Evolutionary conservation across 2,888 invertebrate genomes (phyloP).

Genomic region (Hoplodrina blanda): DNA sequence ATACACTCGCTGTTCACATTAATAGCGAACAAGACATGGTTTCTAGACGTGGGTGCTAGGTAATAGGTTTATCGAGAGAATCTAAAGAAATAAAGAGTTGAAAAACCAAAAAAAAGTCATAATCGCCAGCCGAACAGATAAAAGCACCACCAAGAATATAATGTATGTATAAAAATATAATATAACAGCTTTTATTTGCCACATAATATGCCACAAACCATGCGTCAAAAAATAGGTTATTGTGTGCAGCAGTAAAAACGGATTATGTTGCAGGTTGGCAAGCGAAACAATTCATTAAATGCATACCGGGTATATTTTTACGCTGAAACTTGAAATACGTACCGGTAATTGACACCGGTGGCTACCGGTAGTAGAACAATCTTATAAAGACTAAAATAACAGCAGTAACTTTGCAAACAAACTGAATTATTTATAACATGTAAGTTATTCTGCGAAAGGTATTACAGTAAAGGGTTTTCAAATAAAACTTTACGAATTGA

Average conservation of each 20-base stretch:
- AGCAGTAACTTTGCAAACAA: constrained; percentile 9
- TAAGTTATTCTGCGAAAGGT: constrained; percentile 3
- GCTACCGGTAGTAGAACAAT: neutral
- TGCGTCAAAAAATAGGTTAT: too few species aligned
- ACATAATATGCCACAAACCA: too few species aligned
- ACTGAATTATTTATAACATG: constrained; percentile 16
- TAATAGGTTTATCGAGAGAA: neutral
- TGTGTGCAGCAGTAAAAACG: neutral
- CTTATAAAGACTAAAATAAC: constrained; percentile 1
- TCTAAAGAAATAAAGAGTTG: neutral
- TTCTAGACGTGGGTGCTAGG: neutral
- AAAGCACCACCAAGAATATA: neutral
- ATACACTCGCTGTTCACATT: constrained; percentile 34
- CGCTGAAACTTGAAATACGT: neutral
- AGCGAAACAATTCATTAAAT: neutral
- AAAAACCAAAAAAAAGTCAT: neutral
- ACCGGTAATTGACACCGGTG: neutral
- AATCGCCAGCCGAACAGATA: neutral
- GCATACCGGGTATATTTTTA: neutral
- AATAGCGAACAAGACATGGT: constrained; percentile 19
- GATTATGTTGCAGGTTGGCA: neutral
- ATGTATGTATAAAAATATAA: too few species aligned
- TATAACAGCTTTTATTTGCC: neutral
- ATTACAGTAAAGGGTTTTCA: neutral
- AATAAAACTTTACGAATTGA: neutral